phyloP scores from a whole-genome alignment of 2,113 vertebrate species.

The Lepus europaeus region DNA sequence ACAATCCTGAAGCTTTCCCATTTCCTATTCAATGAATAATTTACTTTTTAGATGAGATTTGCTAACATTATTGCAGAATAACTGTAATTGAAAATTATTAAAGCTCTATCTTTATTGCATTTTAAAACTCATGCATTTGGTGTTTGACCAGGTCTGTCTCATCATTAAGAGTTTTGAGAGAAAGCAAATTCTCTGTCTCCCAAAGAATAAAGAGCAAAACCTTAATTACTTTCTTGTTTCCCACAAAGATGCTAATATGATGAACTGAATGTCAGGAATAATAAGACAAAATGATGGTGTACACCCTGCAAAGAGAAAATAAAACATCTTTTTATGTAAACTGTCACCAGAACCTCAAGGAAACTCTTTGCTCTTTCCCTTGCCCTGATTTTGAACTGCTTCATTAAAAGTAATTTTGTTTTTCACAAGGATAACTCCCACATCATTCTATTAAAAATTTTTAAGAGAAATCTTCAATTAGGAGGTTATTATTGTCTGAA shows the following conservation, averaged over 20 bases:
- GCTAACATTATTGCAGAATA: constrained; percentile 89
- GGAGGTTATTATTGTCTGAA: constrained; percentile 84
- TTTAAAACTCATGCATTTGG: constrained; percentile 85
- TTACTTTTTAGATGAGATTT: constrained; percentile 89
- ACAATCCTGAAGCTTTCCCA: constrained; percentile 86
- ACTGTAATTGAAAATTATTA: constrained; percentile 90
- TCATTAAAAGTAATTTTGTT: constrained; percentile 85
- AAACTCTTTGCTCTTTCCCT: constrained; percentile 81
- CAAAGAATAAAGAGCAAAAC: constrained; percentile 61
- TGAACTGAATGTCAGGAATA: constrained; percentile 83
- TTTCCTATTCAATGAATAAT: constrained; percentile 89
- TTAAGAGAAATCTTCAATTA: constrained; percentile 85
- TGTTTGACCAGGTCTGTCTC: constrained; percentile 87
- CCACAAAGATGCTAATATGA: constrained; percentile 77
- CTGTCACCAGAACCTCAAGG: constrained; percentile 82
- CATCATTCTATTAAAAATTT: constrained; percentile 84
- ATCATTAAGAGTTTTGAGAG: constrained; percentile 84
- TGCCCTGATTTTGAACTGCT: constrained; percentile 86
- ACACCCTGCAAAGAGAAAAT: constrained; percentile 83
- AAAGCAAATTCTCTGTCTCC: constrained; percentile 81
- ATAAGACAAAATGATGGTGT: constrained; percentile 85
- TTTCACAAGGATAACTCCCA: constrained; percentile 83
- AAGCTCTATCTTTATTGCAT: constrained; percentile 89
- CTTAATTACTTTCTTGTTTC: constrained; percentile 80
- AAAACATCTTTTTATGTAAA: constrained; percentile 86